Conservation (phyloP, 2,113 vertebrate species). For the Montifringilla adamsi region DNA sequence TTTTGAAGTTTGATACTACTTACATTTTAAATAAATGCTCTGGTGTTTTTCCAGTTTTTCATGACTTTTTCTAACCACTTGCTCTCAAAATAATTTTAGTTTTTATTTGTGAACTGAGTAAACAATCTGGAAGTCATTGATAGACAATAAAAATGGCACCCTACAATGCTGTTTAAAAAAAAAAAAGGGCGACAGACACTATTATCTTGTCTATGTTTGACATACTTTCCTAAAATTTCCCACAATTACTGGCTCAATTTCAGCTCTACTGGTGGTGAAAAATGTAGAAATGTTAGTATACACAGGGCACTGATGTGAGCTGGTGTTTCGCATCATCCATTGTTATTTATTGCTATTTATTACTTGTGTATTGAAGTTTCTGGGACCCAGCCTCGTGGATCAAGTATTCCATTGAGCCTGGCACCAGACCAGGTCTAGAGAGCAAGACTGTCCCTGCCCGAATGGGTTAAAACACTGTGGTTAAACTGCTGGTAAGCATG, state of each 20-base stretch:
- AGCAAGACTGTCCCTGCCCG: neutral
- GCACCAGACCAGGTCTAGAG: neutral
- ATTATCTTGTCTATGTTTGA: conserved; percentile 51
- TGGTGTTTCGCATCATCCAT: neutral
- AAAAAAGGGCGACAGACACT: neutral
- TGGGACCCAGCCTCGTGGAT: neutral
- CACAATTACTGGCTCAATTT: conserved; percentile 46
- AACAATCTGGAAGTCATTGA: conserved; percentile 60
- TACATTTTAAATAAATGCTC: neutral
- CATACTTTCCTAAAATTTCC: conserved; percentile 52
- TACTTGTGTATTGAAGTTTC: neutral
- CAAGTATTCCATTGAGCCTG: neutral
- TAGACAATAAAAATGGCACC: conserved; percentile 51
- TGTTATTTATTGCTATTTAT: conserved; percentile 19
- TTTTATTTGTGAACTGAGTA: conserved; percentile 33
- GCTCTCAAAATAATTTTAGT: conserved; percentile 11
- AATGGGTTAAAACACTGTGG: neutral
- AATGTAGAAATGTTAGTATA: conserved; percentile 3
- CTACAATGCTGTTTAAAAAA: neutral
- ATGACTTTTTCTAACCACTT: neutral
- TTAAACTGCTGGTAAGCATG: neutral
- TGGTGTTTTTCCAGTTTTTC: neutral
- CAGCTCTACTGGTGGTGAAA: conserved; percentile 36
- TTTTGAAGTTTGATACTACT: conserved; percentile 30
- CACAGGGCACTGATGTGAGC: neutral